A percentile compares a stretch with the other conserved stretches of the same genome.
These are phyloP conservation scores for Oreotrochilus melanogaster DNA, from an alignment of 2,113 vertebrate genomes.

Conservation along the genomic window DNA sequence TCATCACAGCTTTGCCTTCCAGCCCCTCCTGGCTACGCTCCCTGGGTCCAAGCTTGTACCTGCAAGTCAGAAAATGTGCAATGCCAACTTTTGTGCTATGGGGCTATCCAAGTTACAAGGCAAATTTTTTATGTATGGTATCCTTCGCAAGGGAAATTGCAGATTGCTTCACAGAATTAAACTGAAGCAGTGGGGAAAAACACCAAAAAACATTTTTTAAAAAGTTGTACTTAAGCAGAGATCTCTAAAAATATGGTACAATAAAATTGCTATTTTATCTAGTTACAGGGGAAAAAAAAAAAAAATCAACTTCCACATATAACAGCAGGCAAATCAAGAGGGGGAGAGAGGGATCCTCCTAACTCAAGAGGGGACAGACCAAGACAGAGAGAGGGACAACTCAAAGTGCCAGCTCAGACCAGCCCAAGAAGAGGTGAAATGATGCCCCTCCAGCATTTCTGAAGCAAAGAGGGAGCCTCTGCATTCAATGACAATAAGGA, in stretches of 20 bases:
- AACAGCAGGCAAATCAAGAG: not conserved
- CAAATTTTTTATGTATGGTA: not conserved
- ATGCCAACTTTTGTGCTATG: slow-evolving; percentile 55
- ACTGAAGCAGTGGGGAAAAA: not conserved
- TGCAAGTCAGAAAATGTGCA: slow-evolving; percentile 67
- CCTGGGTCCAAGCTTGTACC: slow-evolving; percentile 68
- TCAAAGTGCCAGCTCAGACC: not conserved
- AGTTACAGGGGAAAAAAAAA: not conserved
- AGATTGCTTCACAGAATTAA: not conserved
- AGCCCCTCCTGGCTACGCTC: slow-evolving; percentile 62
- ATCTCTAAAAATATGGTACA: not conserved
- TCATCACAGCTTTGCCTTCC: slow-evolving; percentile 68
- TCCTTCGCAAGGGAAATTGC: not conserved
- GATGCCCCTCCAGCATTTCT: not conserved
- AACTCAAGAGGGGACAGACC: not conserved
- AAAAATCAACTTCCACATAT: not conserved
- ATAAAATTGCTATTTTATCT: not conserved
- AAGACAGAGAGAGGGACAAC: not conserved
- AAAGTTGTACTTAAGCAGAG: not conserved
- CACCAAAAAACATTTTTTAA: not conserved
- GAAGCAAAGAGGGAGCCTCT: not conserved
- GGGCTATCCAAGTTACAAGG: slow-evolving; percentile 67
- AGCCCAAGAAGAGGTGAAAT: not conserved
- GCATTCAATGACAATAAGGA: not conserved
- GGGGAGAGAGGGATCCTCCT: not conserved